These are phyloP conservation scores for Gymnothorax reevesii DNA, from an alignment of 2,797 vertebrate genomes.

Conservation along the genomic window DNA sequence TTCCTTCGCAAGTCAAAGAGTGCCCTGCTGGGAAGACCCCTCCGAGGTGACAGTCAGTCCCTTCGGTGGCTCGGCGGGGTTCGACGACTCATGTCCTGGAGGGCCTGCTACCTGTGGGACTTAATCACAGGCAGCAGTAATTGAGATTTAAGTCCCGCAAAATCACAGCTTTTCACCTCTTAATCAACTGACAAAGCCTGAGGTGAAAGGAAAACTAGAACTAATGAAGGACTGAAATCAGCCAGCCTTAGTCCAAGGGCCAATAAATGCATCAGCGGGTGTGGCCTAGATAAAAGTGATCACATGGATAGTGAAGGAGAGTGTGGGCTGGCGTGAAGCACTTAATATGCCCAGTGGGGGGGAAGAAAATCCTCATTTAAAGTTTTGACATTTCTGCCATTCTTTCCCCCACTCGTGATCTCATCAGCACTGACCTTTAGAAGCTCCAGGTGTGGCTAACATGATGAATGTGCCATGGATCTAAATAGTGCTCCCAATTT, in stretches of 20 bases:
- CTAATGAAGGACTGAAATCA: constrained; percentile 19
- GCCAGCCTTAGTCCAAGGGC: constrained; percentile 1
- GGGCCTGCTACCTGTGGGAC: constrained; percentile 9
- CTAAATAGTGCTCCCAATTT: constrained; percentile 19
- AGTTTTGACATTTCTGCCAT: constrained; percentile 27
- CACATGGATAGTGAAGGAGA: constrained; percentile 6
- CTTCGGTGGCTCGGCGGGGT: not conserved
- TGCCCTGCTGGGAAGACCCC: constrained; percentile 11
- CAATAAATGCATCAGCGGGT: constrained; percentile 7
- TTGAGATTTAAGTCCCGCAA: constrained; percentile 20
- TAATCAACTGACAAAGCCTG: constrained; percentile 16
- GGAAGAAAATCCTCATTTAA: constrained; percentile 9
- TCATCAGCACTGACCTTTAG: constrained; percentile 36
- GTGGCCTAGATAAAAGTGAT: constrained; percentile 8
- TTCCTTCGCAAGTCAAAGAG: not conserved
- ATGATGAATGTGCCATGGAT: constrained; percentile 25
- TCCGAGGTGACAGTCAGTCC: not conserved
- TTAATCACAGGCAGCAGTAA: no score
- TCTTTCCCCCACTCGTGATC: constrained; percentile 3
- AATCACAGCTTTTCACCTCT: constrained; percentile 22
- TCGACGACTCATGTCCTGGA: not conserved
- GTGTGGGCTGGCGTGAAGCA: not conserved
- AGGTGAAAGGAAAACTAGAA: constrained; percentile 5
- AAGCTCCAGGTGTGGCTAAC: constrained; percentile 27
- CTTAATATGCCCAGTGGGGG: not conserved